Evolutionary conservation across 2,113 vertebrate species (phyloP).

Genomic region (Tupaia tana): DNA sequence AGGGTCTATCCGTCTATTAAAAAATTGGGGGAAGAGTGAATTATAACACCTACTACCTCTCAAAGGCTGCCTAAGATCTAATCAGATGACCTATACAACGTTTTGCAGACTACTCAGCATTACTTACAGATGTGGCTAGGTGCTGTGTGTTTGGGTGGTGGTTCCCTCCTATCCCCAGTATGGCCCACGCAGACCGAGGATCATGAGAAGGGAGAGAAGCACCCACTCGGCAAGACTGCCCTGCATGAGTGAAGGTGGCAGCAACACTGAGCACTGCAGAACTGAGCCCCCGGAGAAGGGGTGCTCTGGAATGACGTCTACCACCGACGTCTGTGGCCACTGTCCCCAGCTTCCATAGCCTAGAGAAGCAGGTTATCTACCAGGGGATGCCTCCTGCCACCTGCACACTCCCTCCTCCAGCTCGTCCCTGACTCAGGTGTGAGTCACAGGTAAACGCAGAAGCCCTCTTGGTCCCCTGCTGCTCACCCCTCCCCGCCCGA

Average conservation of each 20-base stretch:
- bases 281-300: background rate
- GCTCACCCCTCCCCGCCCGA: background rate
- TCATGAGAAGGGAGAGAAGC: rapidly evolving
- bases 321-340: background rate
- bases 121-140: background rate
- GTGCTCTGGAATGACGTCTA: rapidly evolving
- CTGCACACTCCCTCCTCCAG: background rate
- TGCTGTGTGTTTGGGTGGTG: background rate
- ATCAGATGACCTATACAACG: no score
- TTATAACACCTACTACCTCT: background rate
- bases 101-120: background rate
- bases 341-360: background rate
- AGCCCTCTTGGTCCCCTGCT: background rate
- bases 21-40: background rate
- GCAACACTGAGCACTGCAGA: background rate
- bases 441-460: conserved; percentile 34
- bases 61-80: background rate
- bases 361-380: background rate
- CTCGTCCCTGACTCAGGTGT: conserved; percentile 46
- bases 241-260: background rate
- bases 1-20: background rate
- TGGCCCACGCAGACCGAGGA: background rate
- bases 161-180: background rate
- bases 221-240: background rate
- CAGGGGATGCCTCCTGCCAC: conserved; percentile 7